Percentiles rank a stretch among this genome's conserved stretches.
phyloP scores from a whole-genome alignment of 1,140 invertebrate species.

The Sipha flava region DNA sequence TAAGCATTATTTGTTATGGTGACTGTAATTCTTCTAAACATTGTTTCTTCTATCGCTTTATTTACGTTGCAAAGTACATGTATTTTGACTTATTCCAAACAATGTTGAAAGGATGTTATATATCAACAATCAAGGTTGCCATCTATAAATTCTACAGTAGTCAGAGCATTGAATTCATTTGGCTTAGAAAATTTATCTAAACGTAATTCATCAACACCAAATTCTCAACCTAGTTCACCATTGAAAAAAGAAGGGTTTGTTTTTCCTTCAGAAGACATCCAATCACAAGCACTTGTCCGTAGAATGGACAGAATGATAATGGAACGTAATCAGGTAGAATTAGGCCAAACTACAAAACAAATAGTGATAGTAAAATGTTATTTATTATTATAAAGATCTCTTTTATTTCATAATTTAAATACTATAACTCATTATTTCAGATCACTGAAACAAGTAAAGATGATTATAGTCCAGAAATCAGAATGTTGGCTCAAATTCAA shows the following conservation, averaged over 20 bases:
- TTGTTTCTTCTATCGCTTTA: constrained; percentile 19
- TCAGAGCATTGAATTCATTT: constrained; percentile 53
- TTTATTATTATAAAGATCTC: background rate
- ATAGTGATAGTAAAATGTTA: background rate
- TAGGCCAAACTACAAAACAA: background rate
- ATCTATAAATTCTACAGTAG: constrained; percentile 52
- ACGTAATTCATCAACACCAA: background rate
- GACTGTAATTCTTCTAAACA: background rate
- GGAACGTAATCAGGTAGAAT: constrained; percentile 34
- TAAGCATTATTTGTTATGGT: background rate
- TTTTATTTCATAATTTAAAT: background rate
- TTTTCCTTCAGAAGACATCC: constrained; percentile 40
- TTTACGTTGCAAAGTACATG: background rate
- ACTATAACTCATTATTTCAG: background rate
- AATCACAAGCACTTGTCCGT: constrained; percentile 15
- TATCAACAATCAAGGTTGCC: constrained; percentile 43
- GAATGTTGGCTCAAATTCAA: constrained; percentile 7
- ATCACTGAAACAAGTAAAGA: constrained; percentile 1
- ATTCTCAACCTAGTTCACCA: constrained; percentile 51
- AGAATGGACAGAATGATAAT: constrained; percentile 32
- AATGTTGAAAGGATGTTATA: constrained; percentile 42
- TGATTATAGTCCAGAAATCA: constrained; percentile 9
- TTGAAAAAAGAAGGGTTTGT: constrained; percentile 55
- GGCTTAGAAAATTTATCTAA: constrained; percentile 37
- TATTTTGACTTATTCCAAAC: background rate